Base-by-base conservation (phyloP, 2,888 invertebrate genomes). In the Eumerus sabulonum region DNA sequence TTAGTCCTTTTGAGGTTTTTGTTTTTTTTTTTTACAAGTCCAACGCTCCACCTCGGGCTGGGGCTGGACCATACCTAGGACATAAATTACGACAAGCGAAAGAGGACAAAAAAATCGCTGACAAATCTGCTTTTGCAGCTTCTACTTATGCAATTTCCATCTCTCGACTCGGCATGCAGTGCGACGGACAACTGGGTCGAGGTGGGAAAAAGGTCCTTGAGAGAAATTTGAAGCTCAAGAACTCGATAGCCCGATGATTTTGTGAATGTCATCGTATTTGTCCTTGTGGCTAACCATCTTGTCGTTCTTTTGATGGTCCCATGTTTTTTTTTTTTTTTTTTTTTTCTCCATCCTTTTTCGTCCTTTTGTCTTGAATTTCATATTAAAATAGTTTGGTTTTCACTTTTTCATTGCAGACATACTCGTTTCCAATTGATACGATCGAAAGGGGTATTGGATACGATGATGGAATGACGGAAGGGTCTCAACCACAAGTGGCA, bases 321-420 rank as follows among this genome's bases (percentile, higher is more conserved):
- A 57, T 11, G 13, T 40, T 35, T 40, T 35, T 18, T 9, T 19
- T 40, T 44, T 42, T n/a, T n/a, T n/a, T n/a, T n/a, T n/a, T n/a
- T n/a, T n/a, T n/a, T n/a, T n/a, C n/a, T n/a, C n/a, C n/a, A n/a
- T n/a, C n/a, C n/a, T n/a, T n/a, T n/a, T n/a, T n/a, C n/a, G 38
- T 63, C 56, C 35, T 51, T 57, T 72, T 62, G 36, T 57, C 51
- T 57, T 63, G 51, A 57, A 67, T 67, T 57, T 77, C 38, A 62
- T 72, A 68, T 77, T 72, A 72, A 72, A 72, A 72, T 72, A 67
- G 77, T 77, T 77, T 48, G 53, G 48, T 62, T 62, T 67, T 48
- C 18, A 48, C 53, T 66, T 59, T 67, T 17, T 38, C 38, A 62
- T 76, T 77, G 44, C 73, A 77, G 77, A 54, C 38, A 48, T 17